phyloP scores from a whole-genome alignment of 2,888 invertebrate genomes.

The Mimachlamys varia region DNA sequence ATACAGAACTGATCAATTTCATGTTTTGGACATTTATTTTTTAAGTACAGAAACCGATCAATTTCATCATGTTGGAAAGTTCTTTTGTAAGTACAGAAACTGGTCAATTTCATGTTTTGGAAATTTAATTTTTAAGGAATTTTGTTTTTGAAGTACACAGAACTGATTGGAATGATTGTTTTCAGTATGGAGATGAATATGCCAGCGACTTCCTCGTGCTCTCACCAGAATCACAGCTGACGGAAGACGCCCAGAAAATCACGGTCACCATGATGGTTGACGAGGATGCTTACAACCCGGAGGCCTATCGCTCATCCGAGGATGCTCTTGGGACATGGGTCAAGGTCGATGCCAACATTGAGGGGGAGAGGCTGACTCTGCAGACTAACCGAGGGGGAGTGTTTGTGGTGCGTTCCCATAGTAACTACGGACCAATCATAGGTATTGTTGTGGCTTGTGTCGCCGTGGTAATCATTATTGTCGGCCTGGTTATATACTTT shows the following conservation, averaged over 20 bases:
- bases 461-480: slow-evolving; percentile 66
- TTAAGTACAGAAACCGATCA: too few relatives aligned
- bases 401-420: slow-evolving; percentile 70
- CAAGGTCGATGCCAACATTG: slow-evolving; percentile 65
- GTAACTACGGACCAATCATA: slow-evolving; percentile 69
- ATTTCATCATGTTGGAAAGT: too few relatives aligned
- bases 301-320: slow-evolving; percentile 66
- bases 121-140: too few relatives aligned
- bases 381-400: slow-evolving; percentile 71
- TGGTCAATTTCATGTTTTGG: not conserved
- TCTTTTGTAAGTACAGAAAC: too few relatives aligned
- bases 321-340: slow-evolving; percentile 71
- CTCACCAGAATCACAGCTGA: slow-evolving; percentile 67
- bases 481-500: slow-evolving; percentile 70
- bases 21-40: too few relatives aligned
- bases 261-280: slow-evolving; percentile 61
- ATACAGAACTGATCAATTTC: too few relatives aligned
- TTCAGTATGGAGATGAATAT: slow-evolving; percentile 72
- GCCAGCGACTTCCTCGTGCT: slow-evolving; percentile 74
- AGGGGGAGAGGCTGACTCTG: slow-evolving; percentile 66
- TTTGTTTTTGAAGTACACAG: too few relatives aligned
- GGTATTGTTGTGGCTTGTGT: slow-evolving; percentile 69
- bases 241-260: slow-evolving; percentile 61
- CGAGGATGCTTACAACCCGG: slow-evolving; percentile 58
- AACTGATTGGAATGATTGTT: slow-evolving; percentile 38